phyloP scores from a whole-genome alignment of 1,140 invertebrate genomes.

The Brachionus plicatilis region DNA sequence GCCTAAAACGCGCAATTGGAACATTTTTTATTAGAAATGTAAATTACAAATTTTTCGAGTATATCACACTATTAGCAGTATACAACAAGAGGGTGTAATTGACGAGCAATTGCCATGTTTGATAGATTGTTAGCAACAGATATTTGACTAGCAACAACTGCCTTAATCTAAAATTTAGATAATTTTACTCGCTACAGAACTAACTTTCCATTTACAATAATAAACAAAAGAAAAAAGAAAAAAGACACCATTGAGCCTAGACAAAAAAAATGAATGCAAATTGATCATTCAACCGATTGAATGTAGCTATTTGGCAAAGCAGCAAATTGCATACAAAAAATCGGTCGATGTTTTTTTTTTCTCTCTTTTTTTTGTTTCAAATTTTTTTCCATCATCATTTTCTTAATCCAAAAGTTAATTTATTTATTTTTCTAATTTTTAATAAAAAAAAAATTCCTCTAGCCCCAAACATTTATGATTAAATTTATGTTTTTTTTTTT shows the following conservation, averaged over 20 bases:
- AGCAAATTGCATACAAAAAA: neutral
- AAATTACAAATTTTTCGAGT: neutral
- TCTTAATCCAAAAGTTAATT: neutral
- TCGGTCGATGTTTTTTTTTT: neutral
- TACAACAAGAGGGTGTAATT: neutral
- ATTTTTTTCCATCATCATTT: no score
- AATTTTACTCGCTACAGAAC: neutral
- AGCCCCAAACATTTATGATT: neutral
- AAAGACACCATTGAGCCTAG: neutral
- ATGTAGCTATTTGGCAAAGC: neutral
- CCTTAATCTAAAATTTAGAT: neutral
- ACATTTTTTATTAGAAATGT: neutral
- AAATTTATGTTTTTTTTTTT: neutral
- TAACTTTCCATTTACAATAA: neutral
- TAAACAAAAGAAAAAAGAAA: neutral
- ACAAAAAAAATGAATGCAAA: neutral
- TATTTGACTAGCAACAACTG: neutral
- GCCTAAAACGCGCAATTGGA: neutral
- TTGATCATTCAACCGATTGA: neutral
- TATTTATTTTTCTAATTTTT: neutral
- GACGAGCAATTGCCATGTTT: neutral
- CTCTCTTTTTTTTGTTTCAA: no score
- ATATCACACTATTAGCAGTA: neutral
- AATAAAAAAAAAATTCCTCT: neutral
- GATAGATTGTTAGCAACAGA: neutral